A percentile compares a stretch with the other conserved stretches of the same genome.
Conservation (phyloP, 2,888 invertebrate species). For the Coelinius sp. region DNA sequence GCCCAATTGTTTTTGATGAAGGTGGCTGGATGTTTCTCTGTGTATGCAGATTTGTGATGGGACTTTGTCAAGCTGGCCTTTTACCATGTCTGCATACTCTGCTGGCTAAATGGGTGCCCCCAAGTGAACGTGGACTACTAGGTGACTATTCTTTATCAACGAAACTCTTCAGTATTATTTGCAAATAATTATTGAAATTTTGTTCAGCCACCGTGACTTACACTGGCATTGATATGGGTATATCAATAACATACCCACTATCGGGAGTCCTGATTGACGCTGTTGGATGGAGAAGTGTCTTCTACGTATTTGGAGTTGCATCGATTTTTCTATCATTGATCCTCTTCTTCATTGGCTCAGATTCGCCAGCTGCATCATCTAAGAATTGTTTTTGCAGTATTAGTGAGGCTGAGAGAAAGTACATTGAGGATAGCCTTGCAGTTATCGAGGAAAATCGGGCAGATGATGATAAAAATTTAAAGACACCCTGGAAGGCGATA, state of each 20-base stretch:
- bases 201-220: slow-evolving; percentile 62
- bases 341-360: slow-evolving; percentile 75
- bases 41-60: not conserved
- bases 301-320: slow-evolving; percentile 75
- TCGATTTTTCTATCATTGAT: slow-evolving; percentile 73
- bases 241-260: slow-evolving; percentile 76
- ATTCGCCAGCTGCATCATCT: slow-evolving; percentile 72
- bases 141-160: too few species aligned
- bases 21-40: slow-evolving; percentile 73
- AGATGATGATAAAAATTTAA: slow-evolving; percentile 55
- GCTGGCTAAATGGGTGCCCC: not conserved
- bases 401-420: slow-evolving; percentile 73
- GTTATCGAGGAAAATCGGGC: not conserved
- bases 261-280: slow-evolving; percentile 76
- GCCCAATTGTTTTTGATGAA: slow-evolving; percentile 71
- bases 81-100: not conserved
- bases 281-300: slow-evolving; percentile 79
- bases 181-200: not conserved
- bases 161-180: too few species aligned
- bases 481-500: slow-evolving; percentile 79
- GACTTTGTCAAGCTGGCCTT: not conserved
- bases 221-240: slow-evolving; percentile 80
- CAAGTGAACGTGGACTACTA: not conserved
- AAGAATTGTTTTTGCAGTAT: slow-evolving; percentile 71
- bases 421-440: slow-evolving; percentile 74